Evolutionary conservation across 2,888 invertebrate genomes (phyloP).

Genomic region (Nysson spinosus): DNA sequence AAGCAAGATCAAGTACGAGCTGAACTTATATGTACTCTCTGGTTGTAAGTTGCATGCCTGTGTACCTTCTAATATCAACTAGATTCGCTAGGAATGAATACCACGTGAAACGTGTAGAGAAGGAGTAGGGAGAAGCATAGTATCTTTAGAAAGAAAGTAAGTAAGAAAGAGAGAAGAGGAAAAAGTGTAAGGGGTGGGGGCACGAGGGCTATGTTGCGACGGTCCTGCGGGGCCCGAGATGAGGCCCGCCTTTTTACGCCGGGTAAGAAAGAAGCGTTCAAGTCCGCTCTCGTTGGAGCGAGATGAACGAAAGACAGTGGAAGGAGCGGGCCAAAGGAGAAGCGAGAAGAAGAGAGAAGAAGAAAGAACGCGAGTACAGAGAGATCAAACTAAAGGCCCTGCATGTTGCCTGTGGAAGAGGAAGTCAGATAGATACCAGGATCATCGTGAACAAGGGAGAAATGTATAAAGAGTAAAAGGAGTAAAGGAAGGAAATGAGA

Average conservation of each 20-base stretch:
- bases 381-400: constrained; percentile 15
- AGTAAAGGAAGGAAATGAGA: constrained; percentile 19
- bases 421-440: constrained; percentile 26
- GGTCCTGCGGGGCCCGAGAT: constrained; percentile 55
- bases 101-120: constrained; percentile 12
- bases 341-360: constrained; percentile 29
- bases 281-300: constrained; percentile 45
- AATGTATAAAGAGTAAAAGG: constrained; percentile 23
- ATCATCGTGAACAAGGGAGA: constrained; percentile 17
- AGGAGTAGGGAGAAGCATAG: neutral
- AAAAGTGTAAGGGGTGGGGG: constrained; percentile 14
- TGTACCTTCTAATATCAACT: constrained; percentile 26
- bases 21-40: too few species aligned
- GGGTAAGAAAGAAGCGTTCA: constrained; percentile 62
- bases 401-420: constrained; percentile 6
- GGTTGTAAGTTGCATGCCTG: neutral
- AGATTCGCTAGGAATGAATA: constrained; percentile 32
- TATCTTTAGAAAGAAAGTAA: neutral
- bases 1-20: too few species aligned
- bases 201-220: constrained; percentile 52
- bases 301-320: constrained; percentile 47
- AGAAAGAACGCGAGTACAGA: constrained; percentile 29
- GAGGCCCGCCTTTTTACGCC: constrained; percentile 72
- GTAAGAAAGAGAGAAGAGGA: constrained; percentile 6
- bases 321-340: constrained; percentile 41